Evolutionary conservation across 1,140 invertebrate genomes (phyloP), one percentile per base, ranked within the genome.

Genomic region (Trichoplusia ni): DNA sequence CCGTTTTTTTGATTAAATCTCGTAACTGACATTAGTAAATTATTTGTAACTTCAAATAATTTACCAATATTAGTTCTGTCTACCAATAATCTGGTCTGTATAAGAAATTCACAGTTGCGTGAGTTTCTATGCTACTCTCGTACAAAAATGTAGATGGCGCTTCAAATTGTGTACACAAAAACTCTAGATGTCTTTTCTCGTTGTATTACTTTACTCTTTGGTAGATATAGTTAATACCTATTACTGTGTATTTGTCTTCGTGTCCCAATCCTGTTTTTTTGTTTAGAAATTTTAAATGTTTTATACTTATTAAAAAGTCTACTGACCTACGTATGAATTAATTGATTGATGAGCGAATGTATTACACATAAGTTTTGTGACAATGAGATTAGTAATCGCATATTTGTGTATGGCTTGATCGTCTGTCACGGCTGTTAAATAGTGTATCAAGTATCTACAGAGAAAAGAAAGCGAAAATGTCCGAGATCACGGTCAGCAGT

Each of bases 241-340:
- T 56, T 63, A 47, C 23, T 40, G 64, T 71, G 75, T 69, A 78
- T 77, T 78, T 78, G 78, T 73, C 78, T 78, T 78, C 78, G 75
- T 81, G 75, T 81, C 71, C 68, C 65, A 54, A 68, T 64, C 64
- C 54, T 67, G 64, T 69, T 71, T 73, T 69, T 70, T 63, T 66
- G 68, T 71, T 69, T 67, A 60, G 64, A 59, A 67, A 54, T 61
- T 59, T 27, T 64, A 51, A 67, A 70, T 67, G 62, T 59, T 56
- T 40, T 44, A 35, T 31, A 37, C 56, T 67, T 61, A 16, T 64
- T 27, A 40, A 54, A 51, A 59, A 16, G 23, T 51, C 13, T 14
- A 37, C 27, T 58, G 29, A 40, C 58, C 27, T 38, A 56, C 40
- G 9, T 38, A 68, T 72, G 62, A 71, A 59, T 71, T 64, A 14